A percentile compares a stretch with the other conserved stretches of the same genome.
Conservation (phyloP, 2,113 vertebrate genomes). For the Tiliqua scincoides region DNA sequence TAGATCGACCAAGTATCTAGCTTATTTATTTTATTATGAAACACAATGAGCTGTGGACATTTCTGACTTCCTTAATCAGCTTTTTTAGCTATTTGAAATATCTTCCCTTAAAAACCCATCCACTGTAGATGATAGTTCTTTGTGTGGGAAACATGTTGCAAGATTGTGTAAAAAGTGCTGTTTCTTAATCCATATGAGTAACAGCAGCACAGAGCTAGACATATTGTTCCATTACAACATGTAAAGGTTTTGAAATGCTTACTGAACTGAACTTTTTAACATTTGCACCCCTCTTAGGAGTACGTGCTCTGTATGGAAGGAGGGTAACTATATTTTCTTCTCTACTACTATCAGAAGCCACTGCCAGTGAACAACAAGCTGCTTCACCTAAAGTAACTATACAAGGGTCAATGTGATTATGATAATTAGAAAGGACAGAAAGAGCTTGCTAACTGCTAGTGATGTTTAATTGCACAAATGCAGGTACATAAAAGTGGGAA, state of each 20-base stretch:
- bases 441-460: not conserved
- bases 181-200: conserved; percentile 59
- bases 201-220: not conserved
- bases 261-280: not conserved
- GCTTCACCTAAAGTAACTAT: not conserved
- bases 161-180: conserved; percentile 29
- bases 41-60: not conserved
- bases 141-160: not conserved
- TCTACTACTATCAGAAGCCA: not conserved
- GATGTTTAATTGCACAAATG: not conserved
- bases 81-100: not conserved
- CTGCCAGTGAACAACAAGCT: not conserved
- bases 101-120: not conserved
- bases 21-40: not conserved
- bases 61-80: not conserved
- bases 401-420: not conserved
- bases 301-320: conserved; percentile 5
- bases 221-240: conserved; percentile 38
- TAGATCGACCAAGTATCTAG: not conserved
- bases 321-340: not conserved
- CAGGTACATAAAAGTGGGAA: not conserved
- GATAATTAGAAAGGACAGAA: not conserved
- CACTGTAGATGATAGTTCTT: not conserved
- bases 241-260: conserved; percentile 42
- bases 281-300: not conserved